These are phyloP conservation scores for Nymphalis c-album DNA, from an alignment of 2,888 invertebrate species.

Conservation along the genomic window DNA sequence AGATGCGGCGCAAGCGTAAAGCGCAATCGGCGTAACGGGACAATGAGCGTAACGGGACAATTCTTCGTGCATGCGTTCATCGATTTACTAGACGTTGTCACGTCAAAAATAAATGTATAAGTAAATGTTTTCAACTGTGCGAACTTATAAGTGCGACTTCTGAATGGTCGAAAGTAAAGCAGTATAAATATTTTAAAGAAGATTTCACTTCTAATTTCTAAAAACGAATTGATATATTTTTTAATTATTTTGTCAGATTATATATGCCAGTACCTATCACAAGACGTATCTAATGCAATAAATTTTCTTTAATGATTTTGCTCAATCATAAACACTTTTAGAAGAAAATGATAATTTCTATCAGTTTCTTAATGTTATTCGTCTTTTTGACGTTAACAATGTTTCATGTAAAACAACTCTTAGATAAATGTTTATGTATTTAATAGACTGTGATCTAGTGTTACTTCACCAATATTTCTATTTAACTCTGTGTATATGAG, in stretches of 20 bases:
- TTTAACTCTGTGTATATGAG: constrained; percentile 55
- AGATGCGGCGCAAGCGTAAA: no score
- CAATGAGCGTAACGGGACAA: no score
- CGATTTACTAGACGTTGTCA: no score
- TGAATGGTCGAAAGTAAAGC: no score
- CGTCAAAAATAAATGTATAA: neutral
- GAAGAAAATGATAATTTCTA: constrained; percentile 17
- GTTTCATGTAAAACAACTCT: constrained; percentile 59
- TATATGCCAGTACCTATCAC: no score
- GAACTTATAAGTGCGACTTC: neutral
- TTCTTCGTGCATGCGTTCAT: no score
- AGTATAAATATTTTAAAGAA: neutral
- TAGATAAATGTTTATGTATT: constrained; percentile 74
- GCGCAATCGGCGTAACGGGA: no score
- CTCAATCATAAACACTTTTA: constrained; percentile 23
- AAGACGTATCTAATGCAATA: neutral
- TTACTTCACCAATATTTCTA: constrained; percentile 76
- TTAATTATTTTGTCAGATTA: no score
- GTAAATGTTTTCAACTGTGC: neutral
- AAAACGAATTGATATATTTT: no score
- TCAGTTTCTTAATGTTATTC: constrained; percentile 49
- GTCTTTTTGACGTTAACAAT: constrained; percentile 60
- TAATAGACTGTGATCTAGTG: constrained; percentile 81
- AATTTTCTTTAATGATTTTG: constrained; percentile 4
- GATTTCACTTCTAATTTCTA: no score